These are phyloP conservation scores for Trichogramma dendrolimi DNA, from an alignment of 2,888 invertebrate genomes.

Conservation along the genomic window DNA sequence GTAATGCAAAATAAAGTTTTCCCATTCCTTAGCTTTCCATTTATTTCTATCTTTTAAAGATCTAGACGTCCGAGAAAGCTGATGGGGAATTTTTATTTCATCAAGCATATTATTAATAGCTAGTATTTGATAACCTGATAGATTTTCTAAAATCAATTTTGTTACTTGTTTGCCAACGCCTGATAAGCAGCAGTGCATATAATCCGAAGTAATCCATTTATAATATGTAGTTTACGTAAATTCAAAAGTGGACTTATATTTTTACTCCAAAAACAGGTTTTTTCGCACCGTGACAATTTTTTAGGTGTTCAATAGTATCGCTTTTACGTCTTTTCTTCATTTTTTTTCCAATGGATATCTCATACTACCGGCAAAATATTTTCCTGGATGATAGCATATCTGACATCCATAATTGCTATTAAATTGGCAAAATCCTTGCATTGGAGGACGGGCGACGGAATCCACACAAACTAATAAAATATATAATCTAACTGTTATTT, in stretches of 20 bases:
- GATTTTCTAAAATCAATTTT: slow-evolving; percentile 1
- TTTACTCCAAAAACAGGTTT: slow-evolving; percentile 18
- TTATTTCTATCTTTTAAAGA: background rate
- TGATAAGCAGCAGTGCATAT: slow-evolving; percentile 12
- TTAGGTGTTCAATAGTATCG: background rate
- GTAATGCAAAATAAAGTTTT: too few relatives aligned
- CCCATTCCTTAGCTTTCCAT: slow-evolving; percentile 5
- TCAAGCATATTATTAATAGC: background rate
- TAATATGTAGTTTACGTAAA: slow-evolving; percentile 18
- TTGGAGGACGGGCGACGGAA: slow-evolving; percentile 6
- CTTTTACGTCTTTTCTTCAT: background rate
- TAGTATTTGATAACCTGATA: background rate
- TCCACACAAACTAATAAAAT: slow-evolving; percentile 9
- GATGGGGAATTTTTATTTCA: background rate
- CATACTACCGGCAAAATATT: slow-evolving; percentile 2
- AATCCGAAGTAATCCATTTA: slow-evolving; percentile 21
- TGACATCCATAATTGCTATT: slow-evolving; percentile 16
- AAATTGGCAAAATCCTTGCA: slow-evolving; percentile 8
- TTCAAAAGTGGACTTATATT: slow-evolving; percentile 16
- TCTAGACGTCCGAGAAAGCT: background rate
- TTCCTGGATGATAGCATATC: slow-evolving; percentile 12
- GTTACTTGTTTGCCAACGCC: slow-evolving; percentile 17
- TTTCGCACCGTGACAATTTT: background rate
- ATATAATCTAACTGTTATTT: slow-evolving; percentile 5
- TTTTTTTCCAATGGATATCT: background rate